phyloP scores from a whole-genome alignment of 2,113 vertebrate genomes.

The Sinocyclocheilus grahami region DNA sequence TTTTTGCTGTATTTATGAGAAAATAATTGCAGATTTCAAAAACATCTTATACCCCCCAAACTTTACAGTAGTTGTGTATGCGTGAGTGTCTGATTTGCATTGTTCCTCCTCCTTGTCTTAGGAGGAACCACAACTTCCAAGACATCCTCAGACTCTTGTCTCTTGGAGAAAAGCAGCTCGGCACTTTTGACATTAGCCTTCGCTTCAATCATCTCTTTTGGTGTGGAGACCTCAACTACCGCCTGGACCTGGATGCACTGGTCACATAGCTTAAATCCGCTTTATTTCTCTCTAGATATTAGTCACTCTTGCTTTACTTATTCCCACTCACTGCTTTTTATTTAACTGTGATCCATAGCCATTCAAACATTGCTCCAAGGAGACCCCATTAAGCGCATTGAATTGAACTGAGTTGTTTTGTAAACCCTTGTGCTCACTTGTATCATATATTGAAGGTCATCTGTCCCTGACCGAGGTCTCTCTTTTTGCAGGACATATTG shows the following conservation, averaged over 20 bases:
- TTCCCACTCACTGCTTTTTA: neutral
- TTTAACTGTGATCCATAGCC: neutral
- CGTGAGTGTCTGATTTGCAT: neutral
- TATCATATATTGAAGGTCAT: neutral
- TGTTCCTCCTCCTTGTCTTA: conserved; percentile 44
- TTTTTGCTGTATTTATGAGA: neutral
- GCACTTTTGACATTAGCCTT: conserved; percentile 78
- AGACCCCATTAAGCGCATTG: neutral
- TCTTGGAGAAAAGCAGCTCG: conserved; percentile 77
- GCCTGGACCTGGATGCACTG: conserved; percentile 79
- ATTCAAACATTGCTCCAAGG: conserved; percentile 1
- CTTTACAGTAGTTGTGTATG: neutral
- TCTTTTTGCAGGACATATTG: conserved; percentile 79
- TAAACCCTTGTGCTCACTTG: neutral
- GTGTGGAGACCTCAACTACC: conserved; percentile 84
- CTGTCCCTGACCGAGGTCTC: neutral
- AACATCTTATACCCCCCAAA: neutral
- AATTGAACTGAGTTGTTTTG: neutral
- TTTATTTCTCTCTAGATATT: neutral
- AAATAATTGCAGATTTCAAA: neutral
- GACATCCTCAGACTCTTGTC: conserved; percentile 79
- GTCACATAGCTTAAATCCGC: conserved; percentile 49
- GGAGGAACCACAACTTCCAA: conserved; percentile 82
- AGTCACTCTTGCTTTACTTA: neutral
- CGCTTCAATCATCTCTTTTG: conserved; percentile 82